Conservation (phyloP, 2,113 vertebrate genomes). For the Tichodroma muraria region DNA sequence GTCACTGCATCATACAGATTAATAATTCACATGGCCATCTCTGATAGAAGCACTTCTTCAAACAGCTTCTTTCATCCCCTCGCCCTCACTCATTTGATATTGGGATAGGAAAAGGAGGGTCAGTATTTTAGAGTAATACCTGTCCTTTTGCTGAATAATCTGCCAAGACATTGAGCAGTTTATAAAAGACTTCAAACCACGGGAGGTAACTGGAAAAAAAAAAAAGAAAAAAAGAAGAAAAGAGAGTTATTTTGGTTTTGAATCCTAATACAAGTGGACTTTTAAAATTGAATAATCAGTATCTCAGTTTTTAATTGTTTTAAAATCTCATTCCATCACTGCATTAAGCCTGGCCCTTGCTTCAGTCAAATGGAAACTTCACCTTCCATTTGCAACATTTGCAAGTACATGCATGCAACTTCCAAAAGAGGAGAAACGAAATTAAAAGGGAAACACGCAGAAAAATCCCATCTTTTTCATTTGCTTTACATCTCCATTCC, state of each 20-base stretch:
- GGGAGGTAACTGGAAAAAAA: constrained; percentile 84
- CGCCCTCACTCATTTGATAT: not conserved
- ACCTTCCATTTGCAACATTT: too few relatives aligned
- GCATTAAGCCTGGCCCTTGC: not conserved
- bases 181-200: constrained; percentile 96
- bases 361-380: not conserved
- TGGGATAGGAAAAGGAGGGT: not conserved
- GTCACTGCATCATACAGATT: not conserved
- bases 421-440: not conserved
- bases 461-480: not conserved
- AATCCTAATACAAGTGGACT: not conserved
- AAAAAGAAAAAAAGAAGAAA: not conserved
- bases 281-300: not conserved
- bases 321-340: not conserved
- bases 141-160: constrained; percentile 94
- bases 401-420: not conserved
- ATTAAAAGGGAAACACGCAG: not conserved
- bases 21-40: not conserved
- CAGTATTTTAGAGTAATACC: constrained; percentile 69
- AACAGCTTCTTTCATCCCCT: not conserved
- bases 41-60: not conserved
- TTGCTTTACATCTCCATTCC: not conserved
- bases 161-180: constrained; percentile 91
- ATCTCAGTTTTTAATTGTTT: not conserved
- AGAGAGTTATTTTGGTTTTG: not conserved